Conservation (phyloP, 2,113 vertebrate species). For the Ascaphus truei region DNA sequence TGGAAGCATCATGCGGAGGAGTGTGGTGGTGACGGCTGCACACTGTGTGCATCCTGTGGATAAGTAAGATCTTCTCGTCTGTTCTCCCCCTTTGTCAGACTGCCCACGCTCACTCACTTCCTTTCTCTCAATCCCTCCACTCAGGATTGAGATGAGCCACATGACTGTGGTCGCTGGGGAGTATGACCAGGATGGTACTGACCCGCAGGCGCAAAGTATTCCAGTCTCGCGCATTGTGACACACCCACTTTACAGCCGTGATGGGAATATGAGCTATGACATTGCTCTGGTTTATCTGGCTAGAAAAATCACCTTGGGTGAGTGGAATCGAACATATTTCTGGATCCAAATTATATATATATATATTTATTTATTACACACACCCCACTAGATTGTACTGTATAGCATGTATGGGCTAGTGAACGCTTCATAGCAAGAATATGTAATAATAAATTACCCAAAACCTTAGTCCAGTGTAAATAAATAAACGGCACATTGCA, state of each 20-base stretch:
- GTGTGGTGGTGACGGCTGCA: neutral
- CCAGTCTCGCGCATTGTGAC: rapidly evolving
- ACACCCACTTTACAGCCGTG: neutral
- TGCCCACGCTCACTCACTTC: too few species aligned
- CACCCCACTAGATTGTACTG: too few species aligned
- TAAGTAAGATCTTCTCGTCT: neutral
- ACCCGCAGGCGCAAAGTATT: slow-evolving; percentile 17
- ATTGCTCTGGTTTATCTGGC: slow-evolving; percentile 2
- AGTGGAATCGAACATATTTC: neutral
- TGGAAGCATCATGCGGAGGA: neutral
- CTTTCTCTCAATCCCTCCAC: neutral
- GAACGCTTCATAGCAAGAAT: too few species aligned
- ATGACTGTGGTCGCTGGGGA: neutral
- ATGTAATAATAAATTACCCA: too few species aligned
- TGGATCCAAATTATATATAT: too few species aligned
- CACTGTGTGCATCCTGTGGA: neutral
- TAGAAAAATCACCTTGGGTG: neutral
- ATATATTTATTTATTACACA: too few species aligned
- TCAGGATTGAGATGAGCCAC: neutral
- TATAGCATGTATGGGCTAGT: too few species aligned
- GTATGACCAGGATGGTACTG: rapidly evolving
- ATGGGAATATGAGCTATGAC: neutral
- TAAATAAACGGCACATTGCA: too few species aligned
- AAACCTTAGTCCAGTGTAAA: too few species aligned
- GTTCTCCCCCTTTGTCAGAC: neutral